These are phyloP conservation scores for Eulemur coronatus DNA, from an alignment of 2,797 vertebrate species.

Conservation along the genomic window DNA sequence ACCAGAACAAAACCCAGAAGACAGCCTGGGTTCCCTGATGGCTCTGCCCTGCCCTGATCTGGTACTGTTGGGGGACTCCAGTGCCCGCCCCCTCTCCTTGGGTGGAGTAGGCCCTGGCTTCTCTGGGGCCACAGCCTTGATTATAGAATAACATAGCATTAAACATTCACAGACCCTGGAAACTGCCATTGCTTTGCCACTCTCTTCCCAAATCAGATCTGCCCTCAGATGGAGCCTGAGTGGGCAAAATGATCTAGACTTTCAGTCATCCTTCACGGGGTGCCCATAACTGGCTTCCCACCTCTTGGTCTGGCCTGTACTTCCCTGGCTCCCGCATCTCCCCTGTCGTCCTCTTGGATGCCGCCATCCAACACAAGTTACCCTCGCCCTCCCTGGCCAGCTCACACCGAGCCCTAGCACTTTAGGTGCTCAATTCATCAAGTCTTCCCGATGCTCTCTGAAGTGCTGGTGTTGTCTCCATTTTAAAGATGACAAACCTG, in stretches of 20 bases:
- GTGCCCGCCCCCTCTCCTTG: background rate
- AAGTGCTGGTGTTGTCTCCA: background rate
- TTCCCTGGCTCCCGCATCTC: background rate
- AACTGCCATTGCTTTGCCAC: background rate
- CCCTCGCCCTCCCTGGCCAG: fast-evolving
- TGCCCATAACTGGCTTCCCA: background rate
- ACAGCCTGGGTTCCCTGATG: background rate
- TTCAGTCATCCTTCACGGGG: background rate
- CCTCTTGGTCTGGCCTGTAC: background rate
- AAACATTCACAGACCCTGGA: no score
- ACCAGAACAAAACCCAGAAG: background rate
- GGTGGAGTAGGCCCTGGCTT: background rate
- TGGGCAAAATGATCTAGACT: background rate
- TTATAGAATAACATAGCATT: background rate
- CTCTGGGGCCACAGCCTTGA: background rate
- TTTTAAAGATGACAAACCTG: background rate
- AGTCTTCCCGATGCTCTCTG: background rate
- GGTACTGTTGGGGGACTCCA: background rate
- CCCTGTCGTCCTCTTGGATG: background rate
- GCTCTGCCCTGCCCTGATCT: background rate
- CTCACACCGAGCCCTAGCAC: fast-evolving
- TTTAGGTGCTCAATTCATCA: background rate
- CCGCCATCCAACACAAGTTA: background rate
- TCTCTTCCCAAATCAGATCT: background rate
- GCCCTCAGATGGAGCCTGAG: background rate